phyloP scores from a whole-genome alignment of 1,140 invertebrate species.

The Saccostrea cuccullata region DNA sequence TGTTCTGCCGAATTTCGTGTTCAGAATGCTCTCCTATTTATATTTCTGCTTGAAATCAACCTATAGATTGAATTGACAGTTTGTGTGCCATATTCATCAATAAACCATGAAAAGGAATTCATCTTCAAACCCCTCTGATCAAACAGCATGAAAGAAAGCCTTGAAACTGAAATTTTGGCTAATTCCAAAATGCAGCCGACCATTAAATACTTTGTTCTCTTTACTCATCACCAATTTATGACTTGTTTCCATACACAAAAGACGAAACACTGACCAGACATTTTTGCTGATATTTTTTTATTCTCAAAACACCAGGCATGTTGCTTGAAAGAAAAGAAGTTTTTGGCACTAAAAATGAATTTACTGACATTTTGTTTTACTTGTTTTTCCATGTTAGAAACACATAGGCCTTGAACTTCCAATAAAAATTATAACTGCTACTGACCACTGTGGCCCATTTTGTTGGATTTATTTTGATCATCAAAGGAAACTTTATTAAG shows the following conservation, averaged over 20 bases:
- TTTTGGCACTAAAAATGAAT: background rate
- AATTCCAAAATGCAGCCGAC: constrained; percentile 22
- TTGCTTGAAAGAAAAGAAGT: background rate
- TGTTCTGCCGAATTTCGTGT: constrained; percentile 20
- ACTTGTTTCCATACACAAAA: background rate
- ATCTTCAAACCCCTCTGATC: constrained; percentile 7
- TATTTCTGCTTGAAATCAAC: constrained; percentile 15
- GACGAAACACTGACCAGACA: constrained; percentile 21
- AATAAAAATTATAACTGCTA: background rate
- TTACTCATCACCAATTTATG: constrained; percentile 4
- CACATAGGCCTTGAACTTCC: background rate
- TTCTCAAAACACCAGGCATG: background rate
- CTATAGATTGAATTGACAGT: constrained; percentile 24
- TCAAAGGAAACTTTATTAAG: too few species aligned
- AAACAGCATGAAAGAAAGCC: constrained; percentile 22
- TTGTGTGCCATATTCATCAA: constrained; percentile 33
- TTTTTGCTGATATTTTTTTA: constrained; percentile 9
- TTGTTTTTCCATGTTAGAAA: background rate
- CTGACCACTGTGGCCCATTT: background rate
- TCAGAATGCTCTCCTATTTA: constrained; percentile 14
- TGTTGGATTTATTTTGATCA: too few species aligned
- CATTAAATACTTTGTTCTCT: constrained; percentile 25
- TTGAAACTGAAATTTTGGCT: constrained; percentile 19
- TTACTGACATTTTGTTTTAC: background rate
- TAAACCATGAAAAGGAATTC: background rate